Conservation (phyloP, 2,888 invertebrate species). For the Spodoptera picta region DNA sequence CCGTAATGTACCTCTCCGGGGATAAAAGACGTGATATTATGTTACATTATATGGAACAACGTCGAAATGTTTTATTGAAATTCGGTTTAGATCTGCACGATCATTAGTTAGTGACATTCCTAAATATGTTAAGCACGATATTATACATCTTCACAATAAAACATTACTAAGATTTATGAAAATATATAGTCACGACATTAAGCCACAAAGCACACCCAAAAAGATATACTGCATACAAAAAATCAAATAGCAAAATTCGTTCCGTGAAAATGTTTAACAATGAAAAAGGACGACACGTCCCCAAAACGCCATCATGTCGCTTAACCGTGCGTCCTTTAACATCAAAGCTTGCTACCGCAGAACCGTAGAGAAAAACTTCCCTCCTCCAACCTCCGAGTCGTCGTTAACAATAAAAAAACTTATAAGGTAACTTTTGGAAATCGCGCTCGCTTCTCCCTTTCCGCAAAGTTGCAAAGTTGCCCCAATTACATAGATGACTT, state of each 20-base stretch:
- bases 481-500: slow-evolving; percentile 73
- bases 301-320: slow-evolving; percentile 32
- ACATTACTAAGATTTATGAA: no score
- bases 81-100: no score
- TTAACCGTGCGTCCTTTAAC: slow-evolving; percentile 36
- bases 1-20: no score
- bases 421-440: slow-evolving; percentile 51
- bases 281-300: slow-evolving; percentile 28
- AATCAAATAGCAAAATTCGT: slow-evolving; percentile 9
- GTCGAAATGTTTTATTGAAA: no score
- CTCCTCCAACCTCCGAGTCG: slow-evolving; percentile 35
- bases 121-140: no score
- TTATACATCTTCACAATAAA: no score
- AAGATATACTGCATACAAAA: slow-evolving; percentile 8
- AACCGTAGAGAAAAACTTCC: slow-evolving; percentile 50
- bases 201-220: neutral
- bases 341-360: slow-evolving; percentile 48
- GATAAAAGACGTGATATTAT: no score
- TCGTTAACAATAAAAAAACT: slow-evolving; percentile 60
- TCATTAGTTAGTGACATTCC: no score
- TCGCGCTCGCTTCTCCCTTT: no score
- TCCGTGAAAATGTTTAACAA: slow-evolving; percentile 26
- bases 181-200: no score
- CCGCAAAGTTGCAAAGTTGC: slow-evolving; percentile 64
- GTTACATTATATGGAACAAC: no score